These are phyloP conservation scores for Altica lythri DNA, from an alignment of 2,888 invertebrate species.

Conservation along the genomic window DNA sequence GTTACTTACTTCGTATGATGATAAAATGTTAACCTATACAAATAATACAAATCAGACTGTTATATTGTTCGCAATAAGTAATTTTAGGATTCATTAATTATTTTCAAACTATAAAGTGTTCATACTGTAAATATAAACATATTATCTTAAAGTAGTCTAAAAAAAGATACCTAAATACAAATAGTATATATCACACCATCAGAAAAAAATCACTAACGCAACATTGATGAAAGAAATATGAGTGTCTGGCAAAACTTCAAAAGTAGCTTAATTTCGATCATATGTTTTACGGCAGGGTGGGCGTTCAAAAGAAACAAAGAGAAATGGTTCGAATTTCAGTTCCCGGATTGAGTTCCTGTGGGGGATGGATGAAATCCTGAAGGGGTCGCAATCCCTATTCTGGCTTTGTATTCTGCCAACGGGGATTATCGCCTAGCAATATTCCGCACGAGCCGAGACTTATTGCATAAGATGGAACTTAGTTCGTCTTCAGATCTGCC, in stretches of 20 bases:
- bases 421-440: conserved; percentile 43
- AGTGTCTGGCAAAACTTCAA: conserved; percentile 14
- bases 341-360: conserved; percentile 20
- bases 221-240: conserved; percentile 7
- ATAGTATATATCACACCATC: too few species aligned
- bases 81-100: too few species aligned
- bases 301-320: conserved; percentile 42
- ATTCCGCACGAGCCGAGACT: conserved; percentile 46
- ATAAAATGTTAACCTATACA: too few species aligned
- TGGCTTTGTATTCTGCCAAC: conserved; percentile 45
- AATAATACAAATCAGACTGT: too few species aligned
- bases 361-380: conserved; percentile 41
- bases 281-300: conserved; percentile 17
- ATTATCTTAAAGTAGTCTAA: too few species aligned
- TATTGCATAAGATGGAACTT: conserved; percentile 28
- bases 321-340: conserved; percentile 43
- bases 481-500: conserved; percentile 28
- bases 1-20: too few species aligned
- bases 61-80: too few species aligned
- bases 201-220: too few species aligned
- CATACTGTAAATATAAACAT: too few species aligned
- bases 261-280: conserved; percentile 26
- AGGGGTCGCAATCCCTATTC: conserved; percentile 35
- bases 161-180: too few species aligned
- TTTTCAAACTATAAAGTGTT: too few species aligned